A percentile compares a stretch with the other conserved stretches of the same genome.
Evolutionary conservation across 2,797 vertebrate species (phyloP).

Genomic region (Phataginus tetradactyla): DNA sequence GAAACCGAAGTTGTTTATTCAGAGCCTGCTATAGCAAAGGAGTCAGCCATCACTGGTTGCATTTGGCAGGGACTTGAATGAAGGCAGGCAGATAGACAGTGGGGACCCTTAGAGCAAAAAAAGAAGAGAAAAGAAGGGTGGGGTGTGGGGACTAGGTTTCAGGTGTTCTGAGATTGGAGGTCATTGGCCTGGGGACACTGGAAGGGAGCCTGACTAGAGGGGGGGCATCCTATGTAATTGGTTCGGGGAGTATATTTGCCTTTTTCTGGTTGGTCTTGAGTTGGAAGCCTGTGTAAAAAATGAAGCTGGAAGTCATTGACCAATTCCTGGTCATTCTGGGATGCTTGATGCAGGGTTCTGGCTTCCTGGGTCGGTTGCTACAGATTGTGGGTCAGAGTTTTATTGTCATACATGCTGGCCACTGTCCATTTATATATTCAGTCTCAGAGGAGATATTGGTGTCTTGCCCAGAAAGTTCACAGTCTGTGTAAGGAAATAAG

Average conservation of each 20-base stretch:
- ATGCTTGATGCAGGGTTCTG: not conserved
- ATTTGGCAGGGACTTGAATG: not conserved
- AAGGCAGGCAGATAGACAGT: not conserved
- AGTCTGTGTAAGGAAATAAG: not conserved
- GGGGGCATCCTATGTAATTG: not conserved
- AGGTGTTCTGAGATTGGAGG: not conserved
- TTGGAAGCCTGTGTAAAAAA: not conserved
- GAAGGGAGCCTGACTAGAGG: not conserved
- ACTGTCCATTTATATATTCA: not conserved
- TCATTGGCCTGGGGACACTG: not conserved
- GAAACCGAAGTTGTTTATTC: not conserved
- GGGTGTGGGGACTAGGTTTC: not conserved
- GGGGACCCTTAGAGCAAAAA: not conserved
- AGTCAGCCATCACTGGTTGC: not conserved
- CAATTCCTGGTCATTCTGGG: not conserved
- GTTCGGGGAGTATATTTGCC: not conserved
- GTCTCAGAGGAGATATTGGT: not conserved
- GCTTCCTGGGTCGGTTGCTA: not conserved
- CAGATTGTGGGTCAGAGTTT: not conserved
- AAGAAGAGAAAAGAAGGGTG: too few species aligned
- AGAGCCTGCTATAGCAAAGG: not conserved
- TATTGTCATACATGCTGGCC: not conserved
- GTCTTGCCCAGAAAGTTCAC: not conserved
- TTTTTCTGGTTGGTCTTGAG: not conserved
- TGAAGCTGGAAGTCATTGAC: not conserved